Evolutionary conservation across 2,113 vertebrate genomes (phyloP), one percentile per base, ranked within the genome.

Genomic region (Notiomystis cincta): DNA sequence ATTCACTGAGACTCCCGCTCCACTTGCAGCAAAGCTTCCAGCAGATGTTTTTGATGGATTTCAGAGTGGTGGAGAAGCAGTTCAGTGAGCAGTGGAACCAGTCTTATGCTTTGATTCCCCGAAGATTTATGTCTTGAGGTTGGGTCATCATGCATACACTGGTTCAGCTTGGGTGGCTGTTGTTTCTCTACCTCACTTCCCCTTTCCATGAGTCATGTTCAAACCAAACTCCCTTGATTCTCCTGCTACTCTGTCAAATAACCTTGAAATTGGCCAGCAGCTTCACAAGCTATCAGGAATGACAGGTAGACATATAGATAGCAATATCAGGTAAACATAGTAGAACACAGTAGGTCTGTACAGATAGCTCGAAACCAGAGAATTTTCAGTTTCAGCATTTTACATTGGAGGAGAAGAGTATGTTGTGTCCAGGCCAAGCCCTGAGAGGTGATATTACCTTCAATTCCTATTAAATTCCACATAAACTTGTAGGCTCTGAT

Each of bases 11-110:
- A 62, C 2, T 57, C 64, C 62, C 66, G 50, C 15, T 86, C 13
- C 38, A 66, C 38, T 89, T 70, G 30, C 54, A 62, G 30, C 51
- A 67, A 77, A 90, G 38, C 30, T 89, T 80, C 86, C 51, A 92
- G 82, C 33, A 92, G 76, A 77, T 50, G 33, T 80, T 86, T 81
- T 54, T 86, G 71, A 83, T 80, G 79, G 37, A 94, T 95, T 92
- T 93, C 85, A 66, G 66, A 12, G 51, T 58, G 57, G 22, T 3
- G 2, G n/a, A 70, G 71, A 67, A 88, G 67, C 5, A 3, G 75
- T 58, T 82, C 71, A 77, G 38, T 77, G 88, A 82, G 62, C 71
- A 93, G 54, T 44, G 42, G 35, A 93, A 58, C 21, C 31, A 66
- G 33, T 40, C n/a, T 75, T 44, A 54, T 20, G 75, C 66, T 92